A percentile compares a stretch with the other conserved stretches of the same genome.
Conservation (phyloP, 1,140 invertebrate genomes). For the Solenopsis fugax region DNA sequence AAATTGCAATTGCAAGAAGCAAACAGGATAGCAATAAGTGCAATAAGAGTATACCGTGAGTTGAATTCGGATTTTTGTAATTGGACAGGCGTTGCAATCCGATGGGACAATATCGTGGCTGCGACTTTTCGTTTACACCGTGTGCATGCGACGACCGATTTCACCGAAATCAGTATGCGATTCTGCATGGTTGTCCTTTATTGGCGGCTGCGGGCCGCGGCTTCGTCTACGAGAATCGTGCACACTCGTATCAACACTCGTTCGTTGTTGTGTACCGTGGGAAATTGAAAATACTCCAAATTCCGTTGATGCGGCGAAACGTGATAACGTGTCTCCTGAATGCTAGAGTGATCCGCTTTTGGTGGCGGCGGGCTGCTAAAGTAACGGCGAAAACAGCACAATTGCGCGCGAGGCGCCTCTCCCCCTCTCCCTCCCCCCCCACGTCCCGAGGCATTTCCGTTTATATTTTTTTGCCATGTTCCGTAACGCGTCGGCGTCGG, state of each 20-base stretch:
- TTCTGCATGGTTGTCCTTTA: conserved; percentile 49
- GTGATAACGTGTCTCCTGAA: conserved; percentile 76
- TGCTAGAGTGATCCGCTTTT: conserved; percentile 73
- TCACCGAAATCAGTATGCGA: conserved; percentile 29
- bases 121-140: conserved; percentile 42
- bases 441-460: conserved; percentile 6
- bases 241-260: conserved; percentile 36
- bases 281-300: conserved; percentile 81
- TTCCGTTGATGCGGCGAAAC: conserved; percentile 79
- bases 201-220: conserved; percentile 57
- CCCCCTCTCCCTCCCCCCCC: neutral
- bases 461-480: conserved; percentile 34
- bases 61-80: conserved; percentile 60
- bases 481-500: conserved; percentile 60
- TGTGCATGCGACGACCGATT: conserved; percentile 25
- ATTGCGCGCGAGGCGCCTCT: conserved; percentile 43
- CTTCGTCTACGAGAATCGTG: conserved; percentile 47
- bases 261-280: conserved; percentile 45
- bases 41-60: conserved; percentile 19
- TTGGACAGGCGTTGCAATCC: conserved; percentile 66
- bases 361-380: conserved; percentile 70
- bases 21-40: conserved; percentile 14
- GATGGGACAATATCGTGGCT: conserved; percentile 45
- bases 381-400: conserved; percentile 67
- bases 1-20: conserved; percentile 44